phyloP scores from a whole-genome alignment of 2,113 vertebrate species.

The Scortum barcoo region DNA sequence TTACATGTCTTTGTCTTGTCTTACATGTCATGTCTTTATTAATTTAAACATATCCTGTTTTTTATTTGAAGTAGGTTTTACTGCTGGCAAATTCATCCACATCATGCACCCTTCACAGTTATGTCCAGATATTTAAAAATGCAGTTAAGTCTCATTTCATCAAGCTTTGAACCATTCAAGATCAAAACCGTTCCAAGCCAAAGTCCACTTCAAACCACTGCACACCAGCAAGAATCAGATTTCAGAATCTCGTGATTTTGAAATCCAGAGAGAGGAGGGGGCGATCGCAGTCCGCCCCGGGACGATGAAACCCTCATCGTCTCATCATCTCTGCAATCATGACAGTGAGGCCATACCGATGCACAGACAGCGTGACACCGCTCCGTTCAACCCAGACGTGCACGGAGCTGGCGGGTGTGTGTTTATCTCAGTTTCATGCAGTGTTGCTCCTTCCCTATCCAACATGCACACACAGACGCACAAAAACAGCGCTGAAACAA shows the following conservation, averaged over 20 bases:
- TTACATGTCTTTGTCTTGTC: no score
- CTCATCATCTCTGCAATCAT: not conserved
- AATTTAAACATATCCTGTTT: not conserved
- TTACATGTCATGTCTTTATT: no score
- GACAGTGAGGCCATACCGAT: constrained; percentile 28
- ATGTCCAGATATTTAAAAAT: constrained; percentile 55
- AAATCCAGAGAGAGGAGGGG: constrained; percentile 39
- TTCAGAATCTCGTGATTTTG: constrained; percentile 55
- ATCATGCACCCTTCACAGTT: constrained; percentile 27
- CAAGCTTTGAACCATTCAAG: constrained; percentile 11
- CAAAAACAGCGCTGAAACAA: constrained; percentile 5
- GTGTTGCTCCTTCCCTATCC: constrained; percentile 64
- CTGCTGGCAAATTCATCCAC: not conserved
- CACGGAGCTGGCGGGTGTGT: constrained; percentile 31
- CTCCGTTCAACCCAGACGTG: constrained; percentile 44
- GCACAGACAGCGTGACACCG: constrained; percentile 6
- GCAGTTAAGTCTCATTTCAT: constrained; percentile 21
- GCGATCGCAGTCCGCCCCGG: not conserved
- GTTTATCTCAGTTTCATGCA: constrained; percentile 67
- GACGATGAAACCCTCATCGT: constrained; percentile 32
- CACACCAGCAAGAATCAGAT: constrained; percentile 26
- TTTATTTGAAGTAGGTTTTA: not conserved
- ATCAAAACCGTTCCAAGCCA: constrained; percentile 34
- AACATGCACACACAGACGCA: constrained; percentile 55
- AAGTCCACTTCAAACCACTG: constrained; percentile 31